A percentile compares a stretch with the other conserved stretches of the same genome.
Conservation (phyloP, 2,888 invertebrate species). For the Aphodius sticticus region DNA sequence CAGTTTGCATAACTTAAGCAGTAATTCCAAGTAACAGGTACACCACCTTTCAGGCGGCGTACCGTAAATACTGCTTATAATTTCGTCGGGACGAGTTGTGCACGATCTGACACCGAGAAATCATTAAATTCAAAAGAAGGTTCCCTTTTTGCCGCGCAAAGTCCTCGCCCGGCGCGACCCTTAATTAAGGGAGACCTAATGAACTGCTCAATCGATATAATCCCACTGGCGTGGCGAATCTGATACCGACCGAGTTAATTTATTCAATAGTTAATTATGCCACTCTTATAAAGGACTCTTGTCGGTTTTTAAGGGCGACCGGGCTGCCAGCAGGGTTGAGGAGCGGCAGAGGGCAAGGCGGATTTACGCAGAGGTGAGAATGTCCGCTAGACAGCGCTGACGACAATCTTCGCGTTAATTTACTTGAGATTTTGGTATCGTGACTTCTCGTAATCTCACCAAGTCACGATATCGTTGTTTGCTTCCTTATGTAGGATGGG, state of each 20-base stretch:
- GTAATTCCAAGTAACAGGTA: not conserved
- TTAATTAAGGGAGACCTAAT: constrained; percentile 58
- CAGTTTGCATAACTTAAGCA: not conserved
- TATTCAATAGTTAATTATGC: constrained; percentile 57
- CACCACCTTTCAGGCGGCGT: not conserved
- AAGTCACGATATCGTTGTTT: not conserved
- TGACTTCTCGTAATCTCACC: not conserved
- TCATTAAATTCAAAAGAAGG: constrained; percentile 38
- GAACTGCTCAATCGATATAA: constrained; percentile 59
- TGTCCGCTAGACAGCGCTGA: not conserved
- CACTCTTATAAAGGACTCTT: constrained; percentile 40
- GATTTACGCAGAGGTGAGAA: not conserved
- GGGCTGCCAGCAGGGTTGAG: not conserved
- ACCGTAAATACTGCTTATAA: not conserved
- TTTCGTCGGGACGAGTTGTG: not conserved
- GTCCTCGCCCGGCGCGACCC: constrained; percentile 40
- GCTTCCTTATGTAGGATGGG: not conserved
- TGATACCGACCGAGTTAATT: constrained; percentile 56
- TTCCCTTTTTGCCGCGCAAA: constrained; percentile 41
- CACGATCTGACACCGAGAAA: constrained; percentile 17
- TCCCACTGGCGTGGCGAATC: constrained; percentile 56
- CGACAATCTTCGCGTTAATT: constrained; percentile 4
- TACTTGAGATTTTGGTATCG: not conserved
- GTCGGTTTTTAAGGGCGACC: constrained; percentile 32
- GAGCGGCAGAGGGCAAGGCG: not conserved